Evolutionary conservation across 2,113 vertebrate genomes (phyloP), one percentile per base, ranked within the genome.

Genomic region (Oceanodroma tethys): DNA sequence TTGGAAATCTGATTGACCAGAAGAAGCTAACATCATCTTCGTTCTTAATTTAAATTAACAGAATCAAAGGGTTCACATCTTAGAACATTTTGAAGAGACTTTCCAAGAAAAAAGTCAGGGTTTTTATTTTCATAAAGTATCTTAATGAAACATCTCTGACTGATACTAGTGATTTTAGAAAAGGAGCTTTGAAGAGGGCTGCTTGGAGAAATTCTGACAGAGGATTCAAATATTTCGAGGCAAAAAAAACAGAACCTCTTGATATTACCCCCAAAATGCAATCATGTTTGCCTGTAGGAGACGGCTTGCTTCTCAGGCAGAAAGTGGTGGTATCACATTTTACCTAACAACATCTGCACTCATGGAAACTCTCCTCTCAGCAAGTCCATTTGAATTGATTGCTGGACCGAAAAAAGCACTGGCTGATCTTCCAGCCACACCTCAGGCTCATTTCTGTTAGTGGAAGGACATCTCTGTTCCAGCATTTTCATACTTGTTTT

Each of bases 241-340:
- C 2, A 6, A 72, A 80, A 68, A 70, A 17, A 0, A 0, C 3
- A n/a, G 14, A 78, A 58, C 2, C 3, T 58, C 16, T 66, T 80
- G 13, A 32, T 48, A 23, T 7, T 73, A n/a, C 12, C 10, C 4
- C 53, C 21, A 20, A 81, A 87, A 60, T 60, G 15, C 32, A 81
- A 2, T 29, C 6, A 16, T 29, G 2, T 45, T 80, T 89, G 22
- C 27, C 32, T 36, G 4, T 16, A 73, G 48, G 52, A 47, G 26
- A 23, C 11, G 50, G 34, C 5, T 81, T 50, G 5, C 30, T 78
- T 19, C 59, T 50, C 34, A 17, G 55, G 30, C 29, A 81, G 25
- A 11, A 78, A 43, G 13, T 9, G 14, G 13, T 38, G 13, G 12
- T 66, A 32, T 78, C 45, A 34, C 7, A 42, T 87, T 81, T 78